phyloP scores from a whole-genome alignment of 2,888 invertebrate genomes.

The Thymelicus lineola region DNA sequence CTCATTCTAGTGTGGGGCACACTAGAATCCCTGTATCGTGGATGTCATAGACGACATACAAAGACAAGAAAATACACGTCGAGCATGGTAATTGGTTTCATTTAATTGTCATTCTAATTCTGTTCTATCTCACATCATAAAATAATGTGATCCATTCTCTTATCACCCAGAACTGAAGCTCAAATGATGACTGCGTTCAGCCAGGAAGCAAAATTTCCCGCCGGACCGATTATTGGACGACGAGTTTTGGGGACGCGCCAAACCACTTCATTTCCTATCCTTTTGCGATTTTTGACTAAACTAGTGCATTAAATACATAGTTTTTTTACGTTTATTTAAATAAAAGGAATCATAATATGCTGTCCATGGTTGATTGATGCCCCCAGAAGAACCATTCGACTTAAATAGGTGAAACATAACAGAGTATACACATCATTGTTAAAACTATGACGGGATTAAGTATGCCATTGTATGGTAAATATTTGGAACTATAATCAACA shows the following conservation, averaged over 20 bases:
- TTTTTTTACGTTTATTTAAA: background rate
- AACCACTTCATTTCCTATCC: slow-evolving; percentile 47
- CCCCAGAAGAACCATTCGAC: no score
- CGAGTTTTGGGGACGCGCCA: slow-evolving; percentile 44
- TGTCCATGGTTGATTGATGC: background rate
- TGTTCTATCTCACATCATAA: background rate
- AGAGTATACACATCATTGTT: no score
- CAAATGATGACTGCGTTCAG: slow-evolving; percentile 23
- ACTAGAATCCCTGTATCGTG: no score
- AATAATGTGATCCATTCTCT: slow-evolving; percentile 1
- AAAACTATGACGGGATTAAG: no score
- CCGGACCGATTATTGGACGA: slow-evolving; percentile 40
- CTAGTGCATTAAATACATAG: slow-evolving; percentile 17
- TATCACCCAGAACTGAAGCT: slow-evolving; percentile 14
- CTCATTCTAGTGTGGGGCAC: no score
- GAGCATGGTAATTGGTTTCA: no score
- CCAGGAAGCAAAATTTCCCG: slow-evolving; percentile 36
- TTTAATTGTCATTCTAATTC: background rate
- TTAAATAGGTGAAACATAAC: no score
- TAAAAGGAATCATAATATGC: background rate
- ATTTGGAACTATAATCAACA: no score
- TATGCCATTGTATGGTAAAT: no score
- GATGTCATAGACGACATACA: no score
- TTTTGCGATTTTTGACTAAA: slow-evolving; percentile 40
- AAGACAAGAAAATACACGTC: no score